Percentiles rank a stretch among this genome's conserved stretches.
Conservation (phyloP, 2,888 invertebrate genomes). For the Cataglyphis albicans region DNA sequence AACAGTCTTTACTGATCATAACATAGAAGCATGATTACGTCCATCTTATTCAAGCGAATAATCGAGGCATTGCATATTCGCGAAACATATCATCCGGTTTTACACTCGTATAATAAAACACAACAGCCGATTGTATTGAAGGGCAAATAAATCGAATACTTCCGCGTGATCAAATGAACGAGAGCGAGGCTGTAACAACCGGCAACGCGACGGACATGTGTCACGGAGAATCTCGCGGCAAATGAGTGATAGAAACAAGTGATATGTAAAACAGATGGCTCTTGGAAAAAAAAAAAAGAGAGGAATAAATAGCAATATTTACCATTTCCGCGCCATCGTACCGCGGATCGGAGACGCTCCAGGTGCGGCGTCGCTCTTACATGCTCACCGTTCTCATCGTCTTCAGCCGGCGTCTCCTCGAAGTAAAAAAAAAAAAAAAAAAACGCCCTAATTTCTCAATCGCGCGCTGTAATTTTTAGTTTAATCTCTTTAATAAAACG, state of each 20-base stretch:
- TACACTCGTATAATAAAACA: neutral
- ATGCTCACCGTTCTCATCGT: slow-evolving; percentile 63
- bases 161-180: slow-evolving; percentile 15
- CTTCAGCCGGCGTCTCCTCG: slow-evolving; percentile 47
- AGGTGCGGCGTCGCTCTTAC: slow-evolving; percentile 66
- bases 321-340: slow-evolving; percentile 72
- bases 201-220: slow-evolving; percentile 23
- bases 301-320: slow-evolving; percentile 34
- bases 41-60: neutral
- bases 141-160: slow-evolving; percentile 24
- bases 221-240: neutral
- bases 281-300: neutral
- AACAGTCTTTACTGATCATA: slow-evolving; percentile 5
- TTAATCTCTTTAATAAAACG: neutral
- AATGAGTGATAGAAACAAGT: neutral
- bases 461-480: neutral
- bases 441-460: neutral
- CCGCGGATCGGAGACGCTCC: slow-evolving; percentile 55
- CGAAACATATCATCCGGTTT: neutral
- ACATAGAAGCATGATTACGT: neutral
- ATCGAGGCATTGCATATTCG: neutral
- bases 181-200: slow-evolving; percentile 12
- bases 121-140: slow-evolving; percentile 3
- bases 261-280: neutral
- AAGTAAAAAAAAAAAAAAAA: neutral